Conservation (phyloP, 2,797 vertebrate genomes). For the Acanthiza pusilla region DNA sequence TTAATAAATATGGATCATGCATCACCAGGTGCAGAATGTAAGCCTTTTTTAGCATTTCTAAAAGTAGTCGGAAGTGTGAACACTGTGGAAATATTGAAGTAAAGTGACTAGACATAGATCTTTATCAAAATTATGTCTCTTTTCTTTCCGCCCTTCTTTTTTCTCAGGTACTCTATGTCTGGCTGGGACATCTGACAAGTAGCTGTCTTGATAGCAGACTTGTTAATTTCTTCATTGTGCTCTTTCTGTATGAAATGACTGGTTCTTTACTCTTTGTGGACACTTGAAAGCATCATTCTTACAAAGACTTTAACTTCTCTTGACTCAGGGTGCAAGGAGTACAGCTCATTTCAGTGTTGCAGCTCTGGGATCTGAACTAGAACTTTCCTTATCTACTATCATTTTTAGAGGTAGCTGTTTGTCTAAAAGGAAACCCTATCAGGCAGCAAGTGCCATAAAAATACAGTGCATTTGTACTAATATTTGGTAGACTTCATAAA, state of each 20-base stretch:
- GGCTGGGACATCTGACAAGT: constrained; percentile 8
- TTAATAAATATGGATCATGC: background rate
- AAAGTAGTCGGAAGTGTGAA: background rate
- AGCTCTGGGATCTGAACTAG: background rate
- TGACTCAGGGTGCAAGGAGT: constrained; percentile 27
- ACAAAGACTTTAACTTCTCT: constrained; percentile 14
- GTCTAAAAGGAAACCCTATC: constrained; percentile 5
- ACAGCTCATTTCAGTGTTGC: background rate
- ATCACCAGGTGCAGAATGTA: background rate
- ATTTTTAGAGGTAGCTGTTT: background rate
- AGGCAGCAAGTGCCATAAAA: background rate
- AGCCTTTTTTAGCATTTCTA: constrained; percentile 5
- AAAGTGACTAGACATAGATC: background rate
- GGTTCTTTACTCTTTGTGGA: constrained; percentile 20
- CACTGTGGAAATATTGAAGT: background rate
- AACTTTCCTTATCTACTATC: background rate
- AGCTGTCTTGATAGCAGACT: constrained; percentile 20
- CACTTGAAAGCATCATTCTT: constrained; percentile 5
- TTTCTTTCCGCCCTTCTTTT: background rate
- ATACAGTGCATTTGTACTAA: background rate
- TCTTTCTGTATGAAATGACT: background rate
- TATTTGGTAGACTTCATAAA: constrained; percentile 19
- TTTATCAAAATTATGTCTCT: constrained; percentile 23
- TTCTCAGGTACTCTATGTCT: background rate
- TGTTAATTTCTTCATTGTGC: background rate